Base-by-base conservation (phyloP, 2,797 vertebrate species). In the Ptychadena robeensis region DNA sequence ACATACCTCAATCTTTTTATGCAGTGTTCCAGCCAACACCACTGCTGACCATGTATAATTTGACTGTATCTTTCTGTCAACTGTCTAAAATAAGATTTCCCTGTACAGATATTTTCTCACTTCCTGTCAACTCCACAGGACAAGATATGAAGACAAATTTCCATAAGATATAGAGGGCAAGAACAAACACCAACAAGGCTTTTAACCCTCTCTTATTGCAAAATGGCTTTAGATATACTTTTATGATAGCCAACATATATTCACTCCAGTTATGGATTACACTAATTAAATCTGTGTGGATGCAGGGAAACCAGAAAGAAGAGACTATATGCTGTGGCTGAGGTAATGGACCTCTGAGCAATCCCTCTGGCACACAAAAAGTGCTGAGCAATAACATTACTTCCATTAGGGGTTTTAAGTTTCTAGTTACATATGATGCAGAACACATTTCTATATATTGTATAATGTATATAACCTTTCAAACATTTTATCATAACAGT, bases 341-440 rank as follows among this genome's bases (percentile, higher is more conserved):
- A 38, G 35, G 53, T 64, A 71, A 83, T 72, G 74, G 57, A 57
- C 12, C 30, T 61, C 38, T 72, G 37, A 72, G 61, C 27, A 63
- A 71, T 40, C n/a, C n/a, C 65, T 40, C 18, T 18, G 22, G 32
- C n/a, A 67, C 25, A 37, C 22, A 67, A 22, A 61, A 71, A 71
- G 27, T 72, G 59, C 81, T 78, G 74, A 83, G 22, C 38, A 73
- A 53, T 37, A 68, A 18, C 31, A 38, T 83, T 79, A 63, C 22
- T 63, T 72, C 81, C 38, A n/a, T 69, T 44, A 76, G 44, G 61
- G 69, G 63, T 73, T 73, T 25, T 37, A 48, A 27, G 28, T 30
- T 22, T 65, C 25, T 28, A 32, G 25, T 75, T 37, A 75, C 65
- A 68, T 35, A 31, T 59, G 64, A n/a, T 27, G 32, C 61, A 73